phyloP scores from a whole-genome alignment of 2,113 vertebrate species.

The Lanius collurio region DNA sequence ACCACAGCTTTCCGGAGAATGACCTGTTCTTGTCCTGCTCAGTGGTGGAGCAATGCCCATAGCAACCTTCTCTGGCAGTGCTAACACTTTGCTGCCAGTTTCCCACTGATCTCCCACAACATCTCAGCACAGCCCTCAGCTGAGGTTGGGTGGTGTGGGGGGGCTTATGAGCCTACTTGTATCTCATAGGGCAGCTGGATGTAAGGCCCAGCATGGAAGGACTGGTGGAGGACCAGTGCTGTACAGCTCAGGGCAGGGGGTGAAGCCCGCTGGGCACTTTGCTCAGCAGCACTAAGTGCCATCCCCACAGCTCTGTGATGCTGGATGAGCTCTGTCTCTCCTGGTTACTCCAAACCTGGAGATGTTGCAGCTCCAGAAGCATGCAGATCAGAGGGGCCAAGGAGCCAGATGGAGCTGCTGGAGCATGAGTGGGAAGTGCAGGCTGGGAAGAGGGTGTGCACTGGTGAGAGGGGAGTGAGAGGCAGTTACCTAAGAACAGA shows the following conservation, averaged over 20 bases:
- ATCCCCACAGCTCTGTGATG: background rate
- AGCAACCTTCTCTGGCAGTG: background rate
- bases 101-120: rapidly evolving
- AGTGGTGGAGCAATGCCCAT: background rate
- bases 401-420: background rate
- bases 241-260: background rate
- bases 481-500: background rate
- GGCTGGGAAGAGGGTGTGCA: background rate
- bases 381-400: background rate
- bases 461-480: background rate
- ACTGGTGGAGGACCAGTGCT: background rate
- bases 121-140: background rate
- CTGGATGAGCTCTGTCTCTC: background rate
- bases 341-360: background rate
- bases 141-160: background rate
- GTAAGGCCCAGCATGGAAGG: background rate
- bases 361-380: background rate
- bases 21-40: background rate
- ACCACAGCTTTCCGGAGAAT: background rate
- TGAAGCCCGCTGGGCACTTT: background rate
- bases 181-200: background rate
- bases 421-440: background rate
- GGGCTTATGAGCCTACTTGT: background rate
- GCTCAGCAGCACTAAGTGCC: background rate
- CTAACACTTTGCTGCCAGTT: background rate